A percentile compares a stretch with the other conserved stretches of the same genome.
phyloP scores from a whole-genome alignment of 2,888 invertebrate genomes.

The Crossocerus cetratus region DNA sequence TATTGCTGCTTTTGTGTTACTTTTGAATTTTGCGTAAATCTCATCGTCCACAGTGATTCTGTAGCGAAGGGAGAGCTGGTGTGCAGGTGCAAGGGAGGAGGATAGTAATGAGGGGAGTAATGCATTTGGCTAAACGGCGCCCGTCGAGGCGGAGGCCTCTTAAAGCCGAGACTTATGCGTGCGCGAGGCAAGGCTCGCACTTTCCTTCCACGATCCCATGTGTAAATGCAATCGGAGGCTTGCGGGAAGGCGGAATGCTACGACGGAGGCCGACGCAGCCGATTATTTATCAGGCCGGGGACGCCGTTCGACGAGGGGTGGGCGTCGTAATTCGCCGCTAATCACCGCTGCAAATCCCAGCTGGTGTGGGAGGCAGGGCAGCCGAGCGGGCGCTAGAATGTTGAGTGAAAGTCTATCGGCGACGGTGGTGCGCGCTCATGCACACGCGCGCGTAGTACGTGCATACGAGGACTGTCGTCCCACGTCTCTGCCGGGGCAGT shows the following conservation, averaged over 20 bases:
- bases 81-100: constrained; percentile 16
- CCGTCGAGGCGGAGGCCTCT: constrained; percentile 59
- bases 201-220: background rate
- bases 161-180: constrained; percentile 51
- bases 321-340: constrained; percentile 64
- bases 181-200: constrained; percentile 6
- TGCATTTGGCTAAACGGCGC: constrained; percentile 65
- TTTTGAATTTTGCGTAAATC: too few relatives aligned
- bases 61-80: too few relatives aligned
- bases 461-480: constrained; percentile 60
- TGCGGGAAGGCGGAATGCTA: too few relatives aligned
- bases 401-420: constrained; percentile 65
- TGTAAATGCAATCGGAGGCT: too few relatives aligned
- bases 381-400: constrained; percentile 60
- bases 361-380: constrained; percentile 61
- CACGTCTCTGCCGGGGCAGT: constrained; percentile 53
- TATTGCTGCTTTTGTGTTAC: too few relatives aligned
- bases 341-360: constrained; percentile 50
- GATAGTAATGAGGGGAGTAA: constrained; percentile 64
- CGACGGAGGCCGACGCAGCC: constrained; percentile 40
- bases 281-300: constrained; percentile 52
- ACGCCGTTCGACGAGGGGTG: constrained; percentile 56
- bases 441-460: constrained; percentile 17
- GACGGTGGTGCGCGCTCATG: background rate
- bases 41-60: too few relatives aligned